These are phyloP conservation scores for Priocnemis perturbator DNA, from an alignment of 2,888 invertebrate genomes.

Conservation along the genomic window DNA sequence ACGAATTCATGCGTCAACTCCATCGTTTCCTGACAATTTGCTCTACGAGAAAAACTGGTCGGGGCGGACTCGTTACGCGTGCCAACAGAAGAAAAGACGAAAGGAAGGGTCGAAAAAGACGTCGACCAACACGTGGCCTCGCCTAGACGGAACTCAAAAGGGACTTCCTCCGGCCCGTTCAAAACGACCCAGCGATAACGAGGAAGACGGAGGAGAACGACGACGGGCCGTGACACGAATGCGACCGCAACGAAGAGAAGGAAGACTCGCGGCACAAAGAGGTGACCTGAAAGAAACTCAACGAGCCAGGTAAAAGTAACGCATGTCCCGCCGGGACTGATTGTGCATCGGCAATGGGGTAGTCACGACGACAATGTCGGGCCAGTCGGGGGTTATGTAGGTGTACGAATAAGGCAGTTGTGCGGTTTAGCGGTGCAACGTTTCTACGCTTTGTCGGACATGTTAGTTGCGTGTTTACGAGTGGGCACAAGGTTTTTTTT, in stretches of 20 bases:
- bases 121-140: constrained; percentile 42
- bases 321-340: too few species aligned
- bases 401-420: too few species aligned
- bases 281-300: too few species aligned
- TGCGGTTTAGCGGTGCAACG: too few species aligned
- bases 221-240: constrained; percentile 3
- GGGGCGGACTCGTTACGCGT: constrained; percentile 12
- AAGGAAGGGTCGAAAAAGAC: constrained; percentile 19
- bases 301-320: too few species aligned
- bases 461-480: constrained; percentile 8
- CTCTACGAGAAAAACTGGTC: constrained; percentile 32
- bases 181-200: constrained; percentile 43
- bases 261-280: too few species aligned
- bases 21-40: neutral
- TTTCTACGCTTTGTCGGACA: too few species aligned
- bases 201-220: constrained; percentile 8
- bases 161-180: constrained; percentile 30
- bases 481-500: neutral
- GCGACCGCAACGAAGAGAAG: neutral
- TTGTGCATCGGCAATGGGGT: too few species aligned
- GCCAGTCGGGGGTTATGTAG: too few species aligned
- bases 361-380: too few species aligned
- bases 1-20: too few species aligned
- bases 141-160: constrained; percentile 27
- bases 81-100: constrained; percentile 13